These are phyloP conservation scores for Nephila pilipes DNA, from an alignment of 1,140 invertebrate genomes.

Conservation along the genomic window DNA sequence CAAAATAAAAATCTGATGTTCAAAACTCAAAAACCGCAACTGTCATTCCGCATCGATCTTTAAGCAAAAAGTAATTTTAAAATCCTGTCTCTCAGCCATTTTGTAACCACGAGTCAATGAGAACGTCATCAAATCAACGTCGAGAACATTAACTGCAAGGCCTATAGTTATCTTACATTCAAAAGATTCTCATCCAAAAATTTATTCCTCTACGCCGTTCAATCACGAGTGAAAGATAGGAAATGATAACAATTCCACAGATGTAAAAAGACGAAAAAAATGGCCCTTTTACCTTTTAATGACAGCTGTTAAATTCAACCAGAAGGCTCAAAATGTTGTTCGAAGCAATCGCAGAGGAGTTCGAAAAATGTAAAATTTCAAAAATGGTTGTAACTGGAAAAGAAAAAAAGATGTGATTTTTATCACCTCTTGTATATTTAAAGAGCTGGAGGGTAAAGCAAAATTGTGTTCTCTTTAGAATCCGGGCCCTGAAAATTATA, in stretches of 20 bases:
- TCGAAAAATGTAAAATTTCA: neutral
- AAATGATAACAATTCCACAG: conserved; percentile 15
- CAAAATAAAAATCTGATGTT: neutral
- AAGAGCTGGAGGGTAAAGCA: neutral
- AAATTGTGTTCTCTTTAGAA: neutral
- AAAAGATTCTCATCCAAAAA: neutral
- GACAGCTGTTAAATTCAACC: conserved; percentile 17
- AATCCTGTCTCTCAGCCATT: neutral
- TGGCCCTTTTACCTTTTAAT: conserved; percentile 19
- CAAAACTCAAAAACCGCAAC: neutral
- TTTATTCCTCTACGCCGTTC: neutral
- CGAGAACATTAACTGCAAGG: neutral
- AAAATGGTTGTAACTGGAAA: neutral
- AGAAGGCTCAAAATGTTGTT: neutral
- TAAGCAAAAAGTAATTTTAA: neutral
- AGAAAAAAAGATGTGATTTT: conserved; percentile 4
- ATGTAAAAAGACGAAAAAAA: neutral
- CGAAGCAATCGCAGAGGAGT: neutral
- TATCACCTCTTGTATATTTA: conserved; percentile 59
- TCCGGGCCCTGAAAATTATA: neutral
- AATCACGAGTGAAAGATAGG: neutral
- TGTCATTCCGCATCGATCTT: neutral
- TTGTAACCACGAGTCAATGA: neutral
- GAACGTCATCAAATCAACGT: neutral
- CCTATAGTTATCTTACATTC: neutral